Evolutionary conservation across 1,140 invertebrate species (phyloP).

Genomic region (Drosophila quadrilineata): DNA sequence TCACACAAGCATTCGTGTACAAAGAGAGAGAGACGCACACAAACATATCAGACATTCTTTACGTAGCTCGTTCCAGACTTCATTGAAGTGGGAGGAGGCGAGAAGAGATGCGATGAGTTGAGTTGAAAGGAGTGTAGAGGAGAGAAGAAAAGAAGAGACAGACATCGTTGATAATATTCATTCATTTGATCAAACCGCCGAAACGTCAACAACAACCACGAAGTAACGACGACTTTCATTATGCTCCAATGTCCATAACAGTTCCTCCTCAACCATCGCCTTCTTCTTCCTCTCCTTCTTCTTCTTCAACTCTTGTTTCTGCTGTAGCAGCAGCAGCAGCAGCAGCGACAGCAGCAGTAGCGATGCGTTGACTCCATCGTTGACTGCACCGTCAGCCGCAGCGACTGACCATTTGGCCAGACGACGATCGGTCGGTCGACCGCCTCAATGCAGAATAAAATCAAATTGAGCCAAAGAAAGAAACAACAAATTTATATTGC

Average conservation of each 20-base stretch:
- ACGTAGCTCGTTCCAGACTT: constrained; percentile 57
- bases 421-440: constrained; percentile 32
- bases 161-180: constrained; percentile 79
- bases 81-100: constrained; percentile 64
- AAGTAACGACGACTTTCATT: constrained; percentile 53
- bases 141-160: not conserved
- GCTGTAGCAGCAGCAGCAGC: constrained; percentile 16
- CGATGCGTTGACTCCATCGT: constrained; percentile 18
- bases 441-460: constrained; percentile 59
- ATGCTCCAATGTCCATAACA: constrained; percentile 35
- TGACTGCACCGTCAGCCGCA: not conserved
- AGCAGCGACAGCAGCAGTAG: constrained; percentile 7
- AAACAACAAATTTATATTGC: constrained; percentile 71
- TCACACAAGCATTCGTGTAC: constrained; percentile 27
- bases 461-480: constrained; percentile 58
- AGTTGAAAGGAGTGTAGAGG: not conserved
- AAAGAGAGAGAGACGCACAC: constrained; percentile 23
- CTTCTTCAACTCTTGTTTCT: not conserved
- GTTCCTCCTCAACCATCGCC: not conserved
- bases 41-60: constrained; percentile 58
- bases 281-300: not conserved
- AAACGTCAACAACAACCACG: constrained; percentile 55
- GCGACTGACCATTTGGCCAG: constrained; percentile 32
- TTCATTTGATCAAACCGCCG: constrained; percentile 78
- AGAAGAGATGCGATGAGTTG: not conserved